Percentiles rank a stretch among this genome's conserved stretches.
Evolutionary conservation across 2,888 invertebrate genomes (phyloP).

Genomic region (Priocnemis perturbator): DNA sequence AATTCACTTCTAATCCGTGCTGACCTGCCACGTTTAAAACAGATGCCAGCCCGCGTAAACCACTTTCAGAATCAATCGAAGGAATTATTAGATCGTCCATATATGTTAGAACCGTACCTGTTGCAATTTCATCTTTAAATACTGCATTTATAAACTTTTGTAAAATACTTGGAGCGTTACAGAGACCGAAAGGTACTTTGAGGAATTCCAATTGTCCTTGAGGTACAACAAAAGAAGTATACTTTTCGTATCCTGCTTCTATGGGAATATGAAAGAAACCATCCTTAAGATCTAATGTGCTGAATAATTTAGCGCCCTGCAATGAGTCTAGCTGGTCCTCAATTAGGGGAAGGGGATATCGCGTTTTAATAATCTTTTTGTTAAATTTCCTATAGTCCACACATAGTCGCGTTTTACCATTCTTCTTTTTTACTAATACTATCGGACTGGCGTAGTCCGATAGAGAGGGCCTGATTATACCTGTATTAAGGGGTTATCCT

Average conservation of each 20-base stretch:
- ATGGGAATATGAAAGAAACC: not conserved
- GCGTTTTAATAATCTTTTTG: not conserved
- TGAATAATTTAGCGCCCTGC: no score
- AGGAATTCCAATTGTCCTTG: slow-evolving; percentile 3
- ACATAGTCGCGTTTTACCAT: not conserved
- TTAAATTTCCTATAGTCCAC: no score
- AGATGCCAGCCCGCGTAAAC: not conserved
- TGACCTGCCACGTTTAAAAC: not conserved
- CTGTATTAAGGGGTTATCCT: no score
- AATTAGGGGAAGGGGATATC: slow-evolving; percentile 2
- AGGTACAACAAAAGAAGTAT: not conserved
- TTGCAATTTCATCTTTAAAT: not conserved
- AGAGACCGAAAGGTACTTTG: not conserved
- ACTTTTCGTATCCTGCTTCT: not conserved
- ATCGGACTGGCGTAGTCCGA: slow-evolving; percentile 31
- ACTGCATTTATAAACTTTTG: not conserved
- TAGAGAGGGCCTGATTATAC: slow-evolving; percentile 28
- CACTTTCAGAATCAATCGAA: not conserved
- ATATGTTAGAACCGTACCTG: not conserved
- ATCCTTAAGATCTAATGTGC: no score
- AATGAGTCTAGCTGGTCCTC: slow-evolving; percentile 4
- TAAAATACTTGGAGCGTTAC: not conserved
- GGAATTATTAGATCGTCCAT: slow-evolving; percentile 11
- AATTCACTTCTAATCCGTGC: not conserved
- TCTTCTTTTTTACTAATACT: not conserved